Evolutionary conservation across 1,140 invertebrate species (phyloP).

Genomic region (Pteromalus puparum): DNA sequence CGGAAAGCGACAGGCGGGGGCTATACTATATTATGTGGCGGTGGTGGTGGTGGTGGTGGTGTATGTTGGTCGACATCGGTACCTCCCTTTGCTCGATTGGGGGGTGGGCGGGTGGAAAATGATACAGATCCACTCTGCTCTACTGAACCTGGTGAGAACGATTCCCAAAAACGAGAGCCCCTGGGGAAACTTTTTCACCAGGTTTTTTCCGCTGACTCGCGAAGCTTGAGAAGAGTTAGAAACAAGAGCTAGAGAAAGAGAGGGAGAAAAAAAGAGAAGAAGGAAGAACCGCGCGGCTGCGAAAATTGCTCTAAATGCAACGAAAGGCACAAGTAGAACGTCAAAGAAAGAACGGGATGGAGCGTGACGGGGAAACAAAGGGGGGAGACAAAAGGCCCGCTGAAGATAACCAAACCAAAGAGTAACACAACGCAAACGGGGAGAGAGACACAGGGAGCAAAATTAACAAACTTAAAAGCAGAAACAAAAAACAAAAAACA

Average conservation of each 20-base stretch:
- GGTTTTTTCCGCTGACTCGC: slow-evolving; percentile 20
- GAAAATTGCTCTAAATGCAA: slow-evolving; percentile 31
- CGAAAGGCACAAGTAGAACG: background rate
- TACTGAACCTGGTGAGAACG: slow-evolving; percentile 34
- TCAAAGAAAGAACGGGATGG: background rate
- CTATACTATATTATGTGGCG: background rate
- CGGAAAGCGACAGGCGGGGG: background rate
- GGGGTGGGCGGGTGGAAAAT: background rate
- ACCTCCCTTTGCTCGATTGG: background rate
- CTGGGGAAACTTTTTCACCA: slow-evolving; percentile 44
- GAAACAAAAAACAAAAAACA: slow-evolving; percentile 30
- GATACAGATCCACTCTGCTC: no score
- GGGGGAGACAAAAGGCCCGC: background rate
- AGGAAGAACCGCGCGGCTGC: background rate
- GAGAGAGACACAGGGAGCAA: background rate
- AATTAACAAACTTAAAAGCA: background rate
- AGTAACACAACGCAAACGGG: background rate
- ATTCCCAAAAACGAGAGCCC: no score
- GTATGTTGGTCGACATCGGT: background rate
- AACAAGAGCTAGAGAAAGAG: background rate
- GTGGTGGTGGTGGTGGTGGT: background rate
- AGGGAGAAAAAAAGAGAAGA: background rate
- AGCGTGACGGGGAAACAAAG: background rate
- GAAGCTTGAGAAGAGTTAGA: slow-evolving; percentile 1
- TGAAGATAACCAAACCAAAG: background rate